Evolutionary conservation across 1,140 invertebrate species (phyloP).

Genomic region (Stegodyphus mimosarum): DNA sequence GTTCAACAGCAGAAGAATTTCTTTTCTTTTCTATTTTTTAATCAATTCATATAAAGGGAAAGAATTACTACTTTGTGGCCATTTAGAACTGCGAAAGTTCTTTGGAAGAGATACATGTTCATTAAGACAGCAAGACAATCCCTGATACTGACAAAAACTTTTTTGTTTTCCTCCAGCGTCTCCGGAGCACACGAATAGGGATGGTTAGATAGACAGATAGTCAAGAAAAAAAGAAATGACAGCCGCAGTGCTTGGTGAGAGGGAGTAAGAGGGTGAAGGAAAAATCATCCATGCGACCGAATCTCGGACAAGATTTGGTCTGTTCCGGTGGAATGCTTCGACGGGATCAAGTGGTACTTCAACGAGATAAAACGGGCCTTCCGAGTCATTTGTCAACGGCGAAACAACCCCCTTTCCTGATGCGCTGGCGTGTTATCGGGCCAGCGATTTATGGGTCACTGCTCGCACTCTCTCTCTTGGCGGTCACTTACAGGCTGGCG

Average conservation of each 20-base stretch:
- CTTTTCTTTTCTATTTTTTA: no score
- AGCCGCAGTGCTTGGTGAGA: not conserved
- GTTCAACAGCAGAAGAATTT: no score
- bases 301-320: conserved; percentile 12
- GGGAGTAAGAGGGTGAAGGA: not conserved
- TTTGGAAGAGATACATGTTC: no score
- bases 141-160: no score
- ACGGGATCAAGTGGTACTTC: conserved; percentile 34
- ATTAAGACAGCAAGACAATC: no score
- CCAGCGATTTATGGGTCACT: conserved; percentile 23
- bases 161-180: no score
- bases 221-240: no score
- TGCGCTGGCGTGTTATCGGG: conserved; percentile 2
- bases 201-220: no score
- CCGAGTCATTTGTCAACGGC: conserved; percentile 21
- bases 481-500: not conserved
- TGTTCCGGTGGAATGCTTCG: not conserved
- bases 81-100: no score
- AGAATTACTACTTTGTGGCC: no score
- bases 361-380: conserved; percentile 27
- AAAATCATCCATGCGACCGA: not conserved
- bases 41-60: no score
- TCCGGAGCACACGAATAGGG: no score
- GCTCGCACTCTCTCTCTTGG: conserved; percentile 5
- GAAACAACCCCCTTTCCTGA: conserved; percentile 2